Evolutionary conservation across 1,140 invertebrate species (phyloP), one percentile per base, ranked within the genome.

Genomic region (Oncopodura yosiiana): DNA sequence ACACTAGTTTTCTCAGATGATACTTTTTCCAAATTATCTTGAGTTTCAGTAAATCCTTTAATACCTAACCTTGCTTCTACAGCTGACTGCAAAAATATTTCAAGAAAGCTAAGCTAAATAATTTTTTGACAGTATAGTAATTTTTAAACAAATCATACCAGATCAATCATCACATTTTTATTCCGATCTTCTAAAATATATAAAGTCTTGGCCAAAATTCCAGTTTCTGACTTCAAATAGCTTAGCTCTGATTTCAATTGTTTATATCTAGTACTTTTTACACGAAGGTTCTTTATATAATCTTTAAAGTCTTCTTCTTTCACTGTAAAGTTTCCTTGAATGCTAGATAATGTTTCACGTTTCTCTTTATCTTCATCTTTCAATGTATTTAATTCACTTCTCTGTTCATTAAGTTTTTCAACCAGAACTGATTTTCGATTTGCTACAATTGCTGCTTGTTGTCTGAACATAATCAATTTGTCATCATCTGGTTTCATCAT

Each of bases 291-390:
- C 66, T 80, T 82, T 0, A 90, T 82, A 69, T 88, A 91, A 55
- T 80, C 77, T 69, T 89, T 88, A 61, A 89, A 80, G 69, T 89
- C 86, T 49, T 90, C 86, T 19, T 84, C 86, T 65, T 80, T 79
- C 0, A 86, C 74, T 14, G 82, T 74, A 23, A 81, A 73, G 4
- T 77, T 76, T 9, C 78, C 77, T 2, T 71, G 71, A 42, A 76
- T 68, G 32, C 72, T 69, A 8, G 67, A 80, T 65, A 74, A 61
- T 23, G 72, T 61, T 8, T 70, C 69, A 53, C 71, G 66, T 62
- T 78, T 78, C 42, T 77, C 75, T 49, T 67, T 53, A 9, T 44
- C 58, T 50, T 80, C 75, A 50, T 74, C 70, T 64, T 80, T 77
- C 4, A 81, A 63, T 30, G 78, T 74, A 18, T 75, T 70, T 6